Conservation (phyloP, 2,797 vertebrate species). For the Chelonia mydas region DNA sequence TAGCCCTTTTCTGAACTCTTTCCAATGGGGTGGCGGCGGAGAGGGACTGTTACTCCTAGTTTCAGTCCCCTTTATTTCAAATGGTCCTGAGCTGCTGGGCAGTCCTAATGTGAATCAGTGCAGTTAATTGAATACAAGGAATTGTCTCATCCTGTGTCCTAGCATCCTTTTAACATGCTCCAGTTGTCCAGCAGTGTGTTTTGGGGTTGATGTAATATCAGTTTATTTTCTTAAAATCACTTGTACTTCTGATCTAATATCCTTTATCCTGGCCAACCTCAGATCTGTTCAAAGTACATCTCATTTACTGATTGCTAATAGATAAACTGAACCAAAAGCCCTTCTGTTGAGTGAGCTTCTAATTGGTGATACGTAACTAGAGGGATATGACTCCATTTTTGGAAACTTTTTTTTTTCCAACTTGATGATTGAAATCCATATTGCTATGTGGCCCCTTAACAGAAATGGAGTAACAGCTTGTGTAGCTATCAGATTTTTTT, state of each 20-base stretch:
- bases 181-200: slow-evolving; percentile 8
- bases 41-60: not conserved
- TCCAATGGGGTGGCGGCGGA: not conserved
- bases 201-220: not conserved
- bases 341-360: not conserved
- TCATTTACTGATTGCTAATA: not conserved
- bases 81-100: not conserved
- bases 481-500: too few relatives aligned
- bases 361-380: not conserved
- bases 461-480: not conserved
- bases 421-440: not conserved
- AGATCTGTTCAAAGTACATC: not conserved
- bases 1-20: not conserved
- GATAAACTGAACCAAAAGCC: not conserved
- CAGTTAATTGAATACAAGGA: not conserved
- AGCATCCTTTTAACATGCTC: not conserved
- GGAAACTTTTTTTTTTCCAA: not conserved
- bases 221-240: not conserved
- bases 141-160: not conserved
- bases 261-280: not conserved
- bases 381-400: not conserved
- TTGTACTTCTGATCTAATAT: not conserved
- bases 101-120: slow-evolving; percentile 26
- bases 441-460: not conserved
- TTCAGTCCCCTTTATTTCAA: slow-evolving; percentile 19